Evolutionary conservation across 2,888 invertebrate genomes (phyloP).

Genomic region (Rhagophthalmus giganteus): DNA sequence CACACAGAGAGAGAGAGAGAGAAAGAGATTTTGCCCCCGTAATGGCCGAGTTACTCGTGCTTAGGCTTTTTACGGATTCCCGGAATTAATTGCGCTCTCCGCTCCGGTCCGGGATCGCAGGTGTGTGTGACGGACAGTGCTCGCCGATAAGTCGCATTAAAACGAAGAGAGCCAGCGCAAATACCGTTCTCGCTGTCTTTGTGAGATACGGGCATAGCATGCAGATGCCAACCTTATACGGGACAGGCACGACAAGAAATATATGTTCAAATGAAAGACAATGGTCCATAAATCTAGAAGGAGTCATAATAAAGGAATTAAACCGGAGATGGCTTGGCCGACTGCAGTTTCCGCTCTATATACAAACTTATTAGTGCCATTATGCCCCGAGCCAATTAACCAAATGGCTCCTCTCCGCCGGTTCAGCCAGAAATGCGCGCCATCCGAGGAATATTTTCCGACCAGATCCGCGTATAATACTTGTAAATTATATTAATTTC

Average conservation of each 20-base stretch:
- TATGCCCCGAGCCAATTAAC: slow-evolving; percentile 45
- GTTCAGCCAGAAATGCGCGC: slow-evolving; percentile 33
- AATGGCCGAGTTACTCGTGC: slow-evolving; percentile 29
- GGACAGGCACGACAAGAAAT: slow-evolving; percentile 46
- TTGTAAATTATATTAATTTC: slow-evolving; percentile 29
- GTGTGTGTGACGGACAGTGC: slow-evolving; percentile 33
- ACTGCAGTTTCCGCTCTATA: slow-evolving; percentile 39
- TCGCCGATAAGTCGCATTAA: slow-evolving; percentile 31
- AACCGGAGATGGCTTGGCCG: slow-evolving; percentile 29
- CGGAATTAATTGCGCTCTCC: slow-evolving; percentile 37
- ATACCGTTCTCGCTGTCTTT: slow-evolving; percentile 35
- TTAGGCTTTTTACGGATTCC: slow-evolving; percentile 35
- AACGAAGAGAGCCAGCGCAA: slow-evolving; percentile 31
- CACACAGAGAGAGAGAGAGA: no score
- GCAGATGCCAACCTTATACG: slow-evolving; percentile 46
- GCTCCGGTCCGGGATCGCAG: slow-evolving; percentile 24
- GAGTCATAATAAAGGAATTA: slow-evolving; percentile 40
- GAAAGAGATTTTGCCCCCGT: no score
- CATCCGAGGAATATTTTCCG: slow-evolving; percentile 27
- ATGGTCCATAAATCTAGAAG: slow-evolving; percentile 56
- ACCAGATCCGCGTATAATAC: slow-evolving; percentile 19
- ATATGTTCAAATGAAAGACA: slow-evolving; percentile 58
- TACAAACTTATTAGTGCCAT: slow-evolving; percentile 45
- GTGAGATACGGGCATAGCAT: slow-evolving; percentile 49
- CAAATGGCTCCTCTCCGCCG: slow-evolving; percentile 41